A percentile compares a stretch with the other conserved stretches of the same genome.
Conservation (phyloP, 1,140 invertebrate species). For the Heterodera schachtii region DNA sequence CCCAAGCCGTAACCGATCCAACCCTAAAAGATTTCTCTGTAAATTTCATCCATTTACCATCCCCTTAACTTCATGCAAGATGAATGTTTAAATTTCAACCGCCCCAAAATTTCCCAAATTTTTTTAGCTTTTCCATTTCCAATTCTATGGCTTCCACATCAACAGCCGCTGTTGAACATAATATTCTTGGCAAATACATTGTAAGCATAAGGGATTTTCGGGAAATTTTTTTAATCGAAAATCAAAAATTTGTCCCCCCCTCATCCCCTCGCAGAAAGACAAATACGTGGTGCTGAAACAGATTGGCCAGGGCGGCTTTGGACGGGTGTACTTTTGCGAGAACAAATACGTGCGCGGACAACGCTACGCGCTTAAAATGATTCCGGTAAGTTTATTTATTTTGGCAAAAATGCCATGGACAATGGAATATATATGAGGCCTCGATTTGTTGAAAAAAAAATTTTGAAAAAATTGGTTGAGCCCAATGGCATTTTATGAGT, state of each 20-base stretch:
- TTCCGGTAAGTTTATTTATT: constrained; percentile 4
- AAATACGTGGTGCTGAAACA: background rate
- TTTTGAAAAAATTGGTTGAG: too few relatives aligned
- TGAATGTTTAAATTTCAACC: too few relatives aligned
- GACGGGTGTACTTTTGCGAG: constrained; percentile 14
- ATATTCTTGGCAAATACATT: constrained; percentile 1
- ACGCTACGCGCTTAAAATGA: constrained; percentile 20
- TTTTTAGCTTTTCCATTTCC: too few relatives aligned
- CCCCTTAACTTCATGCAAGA: too few relatives aligned
- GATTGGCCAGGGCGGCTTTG: constrained; percentile 32
- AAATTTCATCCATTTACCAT: too few relatives aligned
- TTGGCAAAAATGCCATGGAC: background rate
- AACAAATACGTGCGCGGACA: background rate
- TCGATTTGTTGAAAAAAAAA: background rate
- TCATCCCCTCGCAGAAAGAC: background rate
- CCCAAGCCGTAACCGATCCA: too few relatives aligned
- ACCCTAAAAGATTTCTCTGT: too few relatives aligned
- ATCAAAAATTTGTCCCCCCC: background rate
- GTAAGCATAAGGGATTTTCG: background rate
- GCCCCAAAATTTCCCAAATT: too few relatives aligned
- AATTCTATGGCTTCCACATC: background rate
- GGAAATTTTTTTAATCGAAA: background rate
- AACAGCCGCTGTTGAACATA: background rate
- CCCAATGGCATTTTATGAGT: too few relatives aligned
- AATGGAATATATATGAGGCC: background rate